Base-by-base conservation (phyloP, 2,113 vertebrate species). In the Gila orcuttii region DNA sequence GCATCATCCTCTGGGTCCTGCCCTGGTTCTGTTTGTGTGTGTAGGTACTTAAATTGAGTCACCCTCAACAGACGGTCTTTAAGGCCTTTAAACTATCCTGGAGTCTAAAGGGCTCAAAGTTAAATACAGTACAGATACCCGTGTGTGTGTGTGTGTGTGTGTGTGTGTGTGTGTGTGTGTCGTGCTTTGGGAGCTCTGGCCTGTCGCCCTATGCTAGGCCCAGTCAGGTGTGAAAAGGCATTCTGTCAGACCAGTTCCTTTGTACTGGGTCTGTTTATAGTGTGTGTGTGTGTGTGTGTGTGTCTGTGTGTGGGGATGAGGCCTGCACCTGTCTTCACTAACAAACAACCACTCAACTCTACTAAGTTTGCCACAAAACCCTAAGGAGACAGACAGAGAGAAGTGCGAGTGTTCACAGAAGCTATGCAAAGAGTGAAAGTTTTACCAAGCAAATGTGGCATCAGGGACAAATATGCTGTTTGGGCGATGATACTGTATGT, bases 171-270 rank as follows among this genome's bases (percentile, higher is more conserved):
- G 87, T 84, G 85, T 86, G 85, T 82, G 84, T 75, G 85, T 33
- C 57, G 62, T 81, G 74, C 88, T 82, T 90, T 88, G 91, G 93
- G 92, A 95, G 93, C 94, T 94, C 92, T 91, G 93, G 92, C 93
- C 92, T 94, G 93, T 95, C 94, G 94, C 93, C 94, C 94, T 94
- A 92, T 92, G 91, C 94, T 94, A 93, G 92, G 93, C 93, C 94
- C 94, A 94, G 92, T 94, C 93, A 95, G 94, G 94, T 95, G 94
- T 95, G 93, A 95, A 95, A 95, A 95, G 93, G 93, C 94, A 95
- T 95, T 95, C 94, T 95, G 94, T 95, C 94, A 95, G 91, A 93
- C 93, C 92, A 88, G 86, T 94, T 91, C 50, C 92, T 91, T 93
- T 91, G 93, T 92, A 93, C 92, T 93, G 92, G 92, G 90, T 93